Evolutionary conservation across 2,113 vertebrate genomes (phyloP), one percentile per base, ranked within the genome.

Genomic region (Cryptoleucopteryx plumbea): DNA sequence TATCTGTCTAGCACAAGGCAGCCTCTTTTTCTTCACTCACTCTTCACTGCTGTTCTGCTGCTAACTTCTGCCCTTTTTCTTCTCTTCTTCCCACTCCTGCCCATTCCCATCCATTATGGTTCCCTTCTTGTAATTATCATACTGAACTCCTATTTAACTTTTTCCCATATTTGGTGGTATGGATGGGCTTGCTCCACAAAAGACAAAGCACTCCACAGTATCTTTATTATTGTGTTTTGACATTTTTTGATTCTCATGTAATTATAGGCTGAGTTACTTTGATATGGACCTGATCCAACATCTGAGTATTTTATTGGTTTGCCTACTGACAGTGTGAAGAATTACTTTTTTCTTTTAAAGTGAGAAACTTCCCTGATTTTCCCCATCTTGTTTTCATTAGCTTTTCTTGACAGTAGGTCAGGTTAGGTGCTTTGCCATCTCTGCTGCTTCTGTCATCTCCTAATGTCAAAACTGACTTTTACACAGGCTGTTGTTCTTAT

Each of bases 81-180:
- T 82, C 31, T 71, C 16, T 58, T 56, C 11, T 80, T 81, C 27
- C 38, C 12, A 38, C 34, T 91, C 91, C 65, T 86, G 13, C 36
- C 40, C 18, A 45, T 91, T 88, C 42, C 53, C 7, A 58, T 58
- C 23, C 53, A 50, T 62, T 82, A 85, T 22, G 45, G n/a, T 25
- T 89, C 25, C 4, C 15, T 77, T 83, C 65, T 53, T 63, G 18
- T 66, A 81, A 87, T 58, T 26, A 32, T 63, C 29, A 53, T 14
- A 25, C 19, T 75, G 26, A 70, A 53, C 27, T 79, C 27, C 20
- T 80, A 11, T 89, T 80, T 77, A 65, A 68, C 10, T 58, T 92
- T 62, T 92, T 61, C 7, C 93, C 86, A 85, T 95, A 90, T 96
- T 94, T 96, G 83, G 86, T 93, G 61, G 68, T 38, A 43, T 36